Conservation (phyloP, 2,113 vertebrate genomes). For the Dasyprocta punctata region DNA sequence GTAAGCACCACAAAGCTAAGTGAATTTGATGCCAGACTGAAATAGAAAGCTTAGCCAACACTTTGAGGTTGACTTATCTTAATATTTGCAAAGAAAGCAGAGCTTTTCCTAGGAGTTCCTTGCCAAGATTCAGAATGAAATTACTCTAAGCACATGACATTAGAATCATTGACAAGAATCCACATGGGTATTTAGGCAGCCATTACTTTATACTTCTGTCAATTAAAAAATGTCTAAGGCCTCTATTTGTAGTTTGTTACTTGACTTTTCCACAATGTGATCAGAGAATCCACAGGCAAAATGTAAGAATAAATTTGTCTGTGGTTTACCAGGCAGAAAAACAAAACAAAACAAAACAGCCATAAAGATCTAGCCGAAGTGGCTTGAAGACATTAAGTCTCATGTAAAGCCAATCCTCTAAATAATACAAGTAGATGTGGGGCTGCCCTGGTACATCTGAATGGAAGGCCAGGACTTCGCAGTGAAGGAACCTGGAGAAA, state of each 20-base stretch:
- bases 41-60: slow-evolving; percentile 35
- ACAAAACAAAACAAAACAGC: background rate
- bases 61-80: slow-evolving; percentile 25
- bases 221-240: slow-evolving; percentile 55
- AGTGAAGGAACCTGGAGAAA: background rate
- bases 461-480: background rate
- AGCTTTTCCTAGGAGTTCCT: slow-evolving; percentile 41
- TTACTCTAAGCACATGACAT: slow-evolving; percentile 36
- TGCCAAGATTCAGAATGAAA: slow-evolving; percentile 50
- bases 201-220: slow-evolving; percentile 2
- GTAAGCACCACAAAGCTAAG: slow-evolving; percentile 25
- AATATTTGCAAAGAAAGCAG: slow-evolving; percentile 51
- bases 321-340: background rate
- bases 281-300: background rate
- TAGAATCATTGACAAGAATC: slow-evolving; percentile 32
- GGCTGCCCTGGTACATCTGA: background rate
- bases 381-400: background rate
- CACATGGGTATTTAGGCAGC: background rate
- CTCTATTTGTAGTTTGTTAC: background rate
- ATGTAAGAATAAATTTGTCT: background rate
- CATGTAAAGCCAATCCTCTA: background rate
- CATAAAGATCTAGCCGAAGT: background rate
- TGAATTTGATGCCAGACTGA: background rate
- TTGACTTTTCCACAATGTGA: slow-evolving; percentile 15
- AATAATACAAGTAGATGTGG: background rate